Evolutionary conservation across 2,888 invertebrate genomes (phyloP), one percentile per base, ranked within the genome.

Genomic region (Andrena haemorrhoa): DNA sequence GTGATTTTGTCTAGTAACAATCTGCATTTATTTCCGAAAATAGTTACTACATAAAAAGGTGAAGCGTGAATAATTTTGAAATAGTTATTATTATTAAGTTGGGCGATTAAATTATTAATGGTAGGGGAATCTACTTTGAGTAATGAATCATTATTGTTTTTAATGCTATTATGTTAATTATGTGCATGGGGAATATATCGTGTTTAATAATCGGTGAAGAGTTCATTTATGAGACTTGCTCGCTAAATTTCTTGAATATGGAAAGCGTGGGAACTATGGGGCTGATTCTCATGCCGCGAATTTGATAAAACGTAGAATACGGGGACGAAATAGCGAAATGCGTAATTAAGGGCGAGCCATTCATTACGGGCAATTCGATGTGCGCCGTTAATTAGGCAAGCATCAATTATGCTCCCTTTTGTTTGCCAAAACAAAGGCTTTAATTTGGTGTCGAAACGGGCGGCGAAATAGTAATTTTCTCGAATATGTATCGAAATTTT

Each of bases 261-360:
- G 72, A 78, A 80, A 79, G 78, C 61, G 66, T 66, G 78, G 29
- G 71, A 79, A 70, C 26, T 6, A 7, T 26, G 6, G 12, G 20
- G 10, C 23, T 5, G 4, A 35, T 78, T 71, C 73, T 51, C 61
- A 72, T 26, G n/a, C 20, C 56, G 63, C 31, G 49, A 68, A 66
- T 71, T 78, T 49, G 53, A 41, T 63, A 79, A 58, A 68, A 56
- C 23, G 23, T 47, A 1, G 7, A 10, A 6, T n/a, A 1, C 12
- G 20, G 2, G 26, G 1, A 49, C n/a, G 7, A 20, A 23, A 51
- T 23, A 20, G 20, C 23, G 29, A 49, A 60, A 10, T 31, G 41
- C 16, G 20, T 78, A 72, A 68, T 63, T 73, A 53, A 68, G 5
- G 8, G 8, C 23, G 23, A 53, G 8, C 31, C 16, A 47, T 64